Evolutionary conservation across 2,888 invertebrate species (phyloP).

Genomic region (Macroteleia sp.): DNA sequence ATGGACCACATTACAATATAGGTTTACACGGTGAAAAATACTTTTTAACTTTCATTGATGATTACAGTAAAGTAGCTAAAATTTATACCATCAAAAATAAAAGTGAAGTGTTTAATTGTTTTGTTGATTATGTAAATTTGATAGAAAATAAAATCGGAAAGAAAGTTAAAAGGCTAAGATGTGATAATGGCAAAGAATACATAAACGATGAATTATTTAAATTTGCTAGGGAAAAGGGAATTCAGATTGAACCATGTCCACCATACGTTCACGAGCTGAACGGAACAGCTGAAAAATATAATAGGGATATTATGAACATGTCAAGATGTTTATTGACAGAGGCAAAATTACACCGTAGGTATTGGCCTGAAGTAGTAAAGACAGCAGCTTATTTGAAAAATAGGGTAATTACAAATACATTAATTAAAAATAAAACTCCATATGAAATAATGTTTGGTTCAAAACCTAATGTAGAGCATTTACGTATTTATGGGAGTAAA

Average conservation of each 20-base stretch:
- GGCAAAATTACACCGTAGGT: constrained; percentile 43
- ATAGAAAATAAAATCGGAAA: background rate
- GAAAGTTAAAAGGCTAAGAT: background rate
- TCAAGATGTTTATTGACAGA: constrained; percentile 59
- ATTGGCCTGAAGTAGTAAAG: constrained; percentile 64
- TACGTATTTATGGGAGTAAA: constrained; percentile 56
- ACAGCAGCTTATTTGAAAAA: constrained; percentile 51
- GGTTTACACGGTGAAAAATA: background rate
- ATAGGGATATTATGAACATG: constrained; percentile 47
- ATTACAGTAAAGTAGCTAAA: background rate
- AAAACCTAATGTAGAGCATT: constrained; percentile 53
- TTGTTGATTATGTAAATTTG: background rate
- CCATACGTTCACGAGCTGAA: no score
- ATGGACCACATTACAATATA: background rate
- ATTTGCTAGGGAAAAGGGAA: background rate
- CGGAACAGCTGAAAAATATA: constrained; percentile 20
- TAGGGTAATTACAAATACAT: constrained; percentile 40
- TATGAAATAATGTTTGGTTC: constrained; percentile 51
- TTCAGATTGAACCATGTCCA: no score
- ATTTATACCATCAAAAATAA: background rate
- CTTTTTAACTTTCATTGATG: no score
- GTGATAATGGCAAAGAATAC: background rate
- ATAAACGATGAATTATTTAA: background rate
- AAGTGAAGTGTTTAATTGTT: background rate
- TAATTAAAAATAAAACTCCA: constrained; percentile 41